A percentile compares a stretch with the other conserved stretches of the same genome.
phyloP scores from a whole-genome alignment of 2,888 invertebrate species.

The Nephrotoma guestfalica region DNA sequence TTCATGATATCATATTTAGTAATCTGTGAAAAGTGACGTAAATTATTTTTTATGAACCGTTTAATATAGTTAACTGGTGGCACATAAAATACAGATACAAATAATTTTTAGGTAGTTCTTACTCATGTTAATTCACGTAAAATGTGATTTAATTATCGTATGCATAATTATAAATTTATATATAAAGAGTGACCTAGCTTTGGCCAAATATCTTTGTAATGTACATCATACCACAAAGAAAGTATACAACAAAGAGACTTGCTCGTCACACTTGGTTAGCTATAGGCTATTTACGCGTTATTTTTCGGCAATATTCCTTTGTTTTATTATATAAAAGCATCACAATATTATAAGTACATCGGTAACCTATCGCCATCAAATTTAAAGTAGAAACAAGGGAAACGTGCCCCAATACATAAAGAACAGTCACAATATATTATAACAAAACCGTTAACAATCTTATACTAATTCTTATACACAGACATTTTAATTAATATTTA shows the following conservation, averaged over 20 bases:
- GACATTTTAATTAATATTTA: background rate
- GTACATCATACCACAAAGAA: no score
- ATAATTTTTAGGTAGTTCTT: background rate
- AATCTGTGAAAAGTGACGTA: background rate
- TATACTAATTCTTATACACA: background rate
- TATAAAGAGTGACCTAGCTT: background rate
- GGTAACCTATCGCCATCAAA: no score
- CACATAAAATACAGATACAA: background rate
- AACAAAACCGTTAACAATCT: background rate
- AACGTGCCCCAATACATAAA: no score
- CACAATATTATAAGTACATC: no score
- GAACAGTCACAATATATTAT: background rate
- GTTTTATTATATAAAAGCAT: background rate
- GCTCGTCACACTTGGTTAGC: background rate
- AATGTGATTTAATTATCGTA: background rate
- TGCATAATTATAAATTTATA: background rate
- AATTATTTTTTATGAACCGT: background rate
- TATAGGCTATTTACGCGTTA: background rate
- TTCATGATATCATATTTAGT: background rate
- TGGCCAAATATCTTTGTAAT: background rate
- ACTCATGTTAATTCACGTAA: background rate
- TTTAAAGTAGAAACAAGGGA: no score
- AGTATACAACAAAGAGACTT: background rate
- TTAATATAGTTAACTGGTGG: background rate
- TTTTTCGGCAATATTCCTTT: background rate